phyloP scores from a whole-genome alignment of 2,888 invertebrate species.

The Trissonchulus sp. region DNA sequence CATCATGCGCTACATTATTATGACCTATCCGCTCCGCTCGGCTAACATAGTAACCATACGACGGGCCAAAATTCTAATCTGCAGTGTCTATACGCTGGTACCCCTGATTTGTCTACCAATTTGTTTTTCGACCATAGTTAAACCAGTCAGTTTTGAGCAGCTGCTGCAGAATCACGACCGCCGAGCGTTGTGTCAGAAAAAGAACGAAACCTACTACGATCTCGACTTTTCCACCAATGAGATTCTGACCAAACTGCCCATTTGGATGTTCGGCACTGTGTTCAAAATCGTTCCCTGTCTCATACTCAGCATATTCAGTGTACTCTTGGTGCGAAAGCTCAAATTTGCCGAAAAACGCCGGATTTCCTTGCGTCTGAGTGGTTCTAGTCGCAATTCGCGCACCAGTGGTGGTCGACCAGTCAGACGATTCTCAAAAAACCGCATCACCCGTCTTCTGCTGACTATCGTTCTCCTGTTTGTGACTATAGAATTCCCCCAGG shows the following conservation, averaged over 20 bases:
- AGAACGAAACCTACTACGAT: slow-evolving; percentile 29
- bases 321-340: slow-evolving; percentile 35
- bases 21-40: neutral
- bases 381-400: neutral
- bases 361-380: neutral
- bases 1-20: slow-evolving; percentile 21
- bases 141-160: neutral
- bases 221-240: slow-evolving; percentile 38
- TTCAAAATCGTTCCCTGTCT: slow-evolving; percentile 43
- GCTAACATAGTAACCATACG: neutral
- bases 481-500: slow-evolving; percentile 44
- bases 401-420: neutral
- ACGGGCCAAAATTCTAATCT: neutral
- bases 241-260: slow-evolving; percentile 38
- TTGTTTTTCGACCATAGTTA: slow-evolving; percentile 35
- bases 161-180: neutral
- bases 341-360: slow-evolving; percentile 38
- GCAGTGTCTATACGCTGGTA: slow-evolving; percentile 29
- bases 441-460: slow-evolving; percentile 43
- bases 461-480: slow-evolving; percentile 41
- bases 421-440: neutral
- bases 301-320: slow-evolving; percentile 35
- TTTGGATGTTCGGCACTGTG: slow-evolving; percentile 45
- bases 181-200: neutral
- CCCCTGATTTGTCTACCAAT: slow-evolving; percentile 43